phyloP scores from a whole-genome alignment of 1,140 invertebrate genomes.

The Drosophila lowei region DNA sequence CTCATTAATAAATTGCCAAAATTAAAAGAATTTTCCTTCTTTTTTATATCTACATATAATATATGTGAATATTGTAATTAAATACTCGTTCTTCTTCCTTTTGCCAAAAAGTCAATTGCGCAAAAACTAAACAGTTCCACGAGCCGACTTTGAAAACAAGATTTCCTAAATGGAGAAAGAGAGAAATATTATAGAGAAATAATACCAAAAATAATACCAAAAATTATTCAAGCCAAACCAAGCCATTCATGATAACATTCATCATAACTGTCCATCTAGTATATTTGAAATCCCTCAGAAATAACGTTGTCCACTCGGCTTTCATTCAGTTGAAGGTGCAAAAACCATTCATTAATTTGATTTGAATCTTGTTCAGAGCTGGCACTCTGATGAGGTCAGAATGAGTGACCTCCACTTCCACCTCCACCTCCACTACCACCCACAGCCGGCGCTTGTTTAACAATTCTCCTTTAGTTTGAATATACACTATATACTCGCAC shows the following conservation, averaged over 20 bases:
- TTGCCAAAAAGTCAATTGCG: not conserved
- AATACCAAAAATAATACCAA: no score
- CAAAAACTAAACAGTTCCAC: no score
- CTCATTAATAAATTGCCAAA: conserved; percentile 75
- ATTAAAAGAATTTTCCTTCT: conserved; percentile 61
- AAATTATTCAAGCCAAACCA: no score
- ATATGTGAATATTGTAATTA: no score
- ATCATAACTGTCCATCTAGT: not conserved
- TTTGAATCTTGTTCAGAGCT: conserved; percentile 41
- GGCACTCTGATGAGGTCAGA: conserved; percentile 59
- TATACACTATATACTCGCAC: conserved; percentile 45
- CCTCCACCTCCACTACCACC: conserved; percentile 4
- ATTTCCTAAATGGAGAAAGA: no score
- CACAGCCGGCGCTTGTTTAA: not conserved
- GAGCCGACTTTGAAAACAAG: no score
- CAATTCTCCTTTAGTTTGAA: conserved; percentile 20
- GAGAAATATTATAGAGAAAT: not conserved
- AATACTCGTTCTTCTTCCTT: not conserved
- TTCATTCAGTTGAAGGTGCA: conserved; percentile 22
- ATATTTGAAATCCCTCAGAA: conserved; percentile 24
- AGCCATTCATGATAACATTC: no score
- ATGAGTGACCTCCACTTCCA: conserved; percentile 9
- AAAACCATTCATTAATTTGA: conserved; percentile 61
- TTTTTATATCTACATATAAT: no score
- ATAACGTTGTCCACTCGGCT: conserved; percentile 21